phyloP scores from a whole-genome alignment of 1,140 invertebrate species.

The Bombus sibiricus region DNA sequence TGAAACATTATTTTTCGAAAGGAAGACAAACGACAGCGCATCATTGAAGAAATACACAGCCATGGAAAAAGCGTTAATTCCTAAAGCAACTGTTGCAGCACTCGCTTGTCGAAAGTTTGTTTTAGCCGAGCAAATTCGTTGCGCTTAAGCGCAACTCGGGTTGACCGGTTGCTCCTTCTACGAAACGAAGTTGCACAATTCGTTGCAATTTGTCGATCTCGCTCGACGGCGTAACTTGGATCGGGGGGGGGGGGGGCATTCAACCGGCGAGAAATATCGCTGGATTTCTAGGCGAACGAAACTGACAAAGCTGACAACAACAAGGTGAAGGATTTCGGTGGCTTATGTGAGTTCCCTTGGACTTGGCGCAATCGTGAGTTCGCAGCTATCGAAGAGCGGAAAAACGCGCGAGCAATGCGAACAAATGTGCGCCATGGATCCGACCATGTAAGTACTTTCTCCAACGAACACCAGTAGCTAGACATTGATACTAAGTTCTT shows the following conservation, averaged over 20 bases:
- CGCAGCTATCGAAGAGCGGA: neutral
- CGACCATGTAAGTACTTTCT: neutral
- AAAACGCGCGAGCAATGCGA: neutral
- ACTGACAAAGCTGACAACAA: neutral
- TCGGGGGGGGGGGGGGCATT: neutral
- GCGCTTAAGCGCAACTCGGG: neutral
- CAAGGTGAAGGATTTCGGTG: neutral
- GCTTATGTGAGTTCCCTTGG: neutral
- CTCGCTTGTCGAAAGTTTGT: neutral
- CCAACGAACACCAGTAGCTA: neutral
- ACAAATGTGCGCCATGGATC: neutral
- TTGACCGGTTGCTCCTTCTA: neutral
- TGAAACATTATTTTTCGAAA: too few relatives aligned
- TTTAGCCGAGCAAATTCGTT: neutral
- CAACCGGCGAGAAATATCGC: neutral
- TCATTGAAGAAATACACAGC: neutral
- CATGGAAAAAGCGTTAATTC: neutral
- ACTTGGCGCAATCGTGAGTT: neutral
- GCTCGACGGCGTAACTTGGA: neutral
- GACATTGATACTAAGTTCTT: neutral
- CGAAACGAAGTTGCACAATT: neutral
- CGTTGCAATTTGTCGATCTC: slow-evolving; percentile 22
- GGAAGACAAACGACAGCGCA: neutral
- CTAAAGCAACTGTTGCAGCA: neutral
- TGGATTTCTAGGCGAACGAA: neutral